A percentile compares a stretch with the other conserved stretches of the same genome.
phyloP scores from a whole-genome alignment of 2,113 vertebrate species.

The Ceuthmochares aereus region DNA sequence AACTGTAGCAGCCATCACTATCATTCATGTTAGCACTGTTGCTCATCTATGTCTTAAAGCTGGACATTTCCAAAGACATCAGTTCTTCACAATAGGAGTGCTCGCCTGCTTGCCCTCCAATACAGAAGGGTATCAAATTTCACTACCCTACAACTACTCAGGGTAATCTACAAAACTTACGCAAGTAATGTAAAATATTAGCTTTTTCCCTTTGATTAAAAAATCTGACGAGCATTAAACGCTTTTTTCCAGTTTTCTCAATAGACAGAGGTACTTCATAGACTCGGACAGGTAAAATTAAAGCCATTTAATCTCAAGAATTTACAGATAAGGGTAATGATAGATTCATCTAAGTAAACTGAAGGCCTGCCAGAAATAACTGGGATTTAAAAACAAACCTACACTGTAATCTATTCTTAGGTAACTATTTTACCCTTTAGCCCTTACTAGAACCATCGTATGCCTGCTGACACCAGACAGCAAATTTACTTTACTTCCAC shows the following conservation, averaged over 20 bases:
- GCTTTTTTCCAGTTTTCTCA: neutral
- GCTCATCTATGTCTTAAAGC: neutral
- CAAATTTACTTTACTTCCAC: neutral
- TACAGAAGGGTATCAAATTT: neutral
- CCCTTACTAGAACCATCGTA: neutral
- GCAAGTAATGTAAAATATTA: neutral
- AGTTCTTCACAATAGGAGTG: neutral
- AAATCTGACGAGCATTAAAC: neutral
- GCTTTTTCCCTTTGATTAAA: neutral
- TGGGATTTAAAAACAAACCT: neutral
- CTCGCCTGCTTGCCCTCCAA: neutral
- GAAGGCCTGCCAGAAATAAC: neutral
- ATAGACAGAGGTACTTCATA: neutral
- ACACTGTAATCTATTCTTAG: neutral
- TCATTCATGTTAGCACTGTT: neutral
- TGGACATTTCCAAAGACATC: neutral
- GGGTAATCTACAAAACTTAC: neutral
- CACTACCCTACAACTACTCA: neutral
- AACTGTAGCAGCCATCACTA: neutral
- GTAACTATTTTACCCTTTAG: neutral
- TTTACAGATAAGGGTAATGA: neutral
- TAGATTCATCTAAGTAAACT: neutral
- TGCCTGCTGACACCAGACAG: neutral
- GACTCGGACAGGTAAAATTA: neutral
- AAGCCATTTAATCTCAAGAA: neutral